Evolutionary conservation across 1,140 invertebrate genomes (phyloP).

Genomic region (Nylanderia fulva): DNA sequence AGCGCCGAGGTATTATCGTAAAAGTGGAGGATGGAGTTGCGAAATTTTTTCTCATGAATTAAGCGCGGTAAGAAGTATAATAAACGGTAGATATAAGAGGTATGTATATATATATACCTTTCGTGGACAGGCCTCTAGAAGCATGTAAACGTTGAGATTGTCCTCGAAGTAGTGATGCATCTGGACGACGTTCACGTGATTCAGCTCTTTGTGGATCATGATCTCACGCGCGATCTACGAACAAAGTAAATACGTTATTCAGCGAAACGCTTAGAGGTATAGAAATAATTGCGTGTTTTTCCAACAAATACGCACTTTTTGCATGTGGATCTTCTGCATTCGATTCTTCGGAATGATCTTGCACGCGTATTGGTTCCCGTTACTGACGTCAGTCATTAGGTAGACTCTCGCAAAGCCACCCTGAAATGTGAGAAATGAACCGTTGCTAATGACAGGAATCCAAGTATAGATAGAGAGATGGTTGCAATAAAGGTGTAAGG

Average conservation of each 20-base stretch:
- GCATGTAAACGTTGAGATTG: constrained; percentile 90
- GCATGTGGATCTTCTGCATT: constrained; percentile 89
- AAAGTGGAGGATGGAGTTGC: constrained; percentile 37
- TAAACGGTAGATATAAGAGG: constrained; percentile 5
- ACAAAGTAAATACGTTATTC: constrained; percentile 24
- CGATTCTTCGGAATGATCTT: constrained; percentile 91
- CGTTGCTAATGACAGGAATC: background rate
- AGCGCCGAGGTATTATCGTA: background rate
- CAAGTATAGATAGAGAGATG: no score
- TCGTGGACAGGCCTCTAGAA: constrained; percentile 90
- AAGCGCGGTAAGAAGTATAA: constrained; percentile 33
- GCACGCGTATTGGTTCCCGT: constrained; percentile 89
- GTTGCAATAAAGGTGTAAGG: background rate
- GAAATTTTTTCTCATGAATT: constrained; percentile 58
- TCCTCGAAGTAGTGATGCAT: constrained; percentile 92
- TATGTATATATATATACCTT: constrained; percentile 84
- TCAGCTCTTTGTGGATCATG: constrained; percentile 89
- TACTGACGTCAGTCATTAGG: constrained; percentile 88
- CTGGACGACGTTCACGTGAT: constrained; percentile 90
- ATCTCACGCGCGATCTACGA: constrained; percentile 88
- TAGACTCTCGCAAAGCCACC: constrained; percentile 92
- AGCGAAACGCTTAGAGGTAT: background rate
- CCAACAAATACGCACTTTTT: constrained; percentile 86
- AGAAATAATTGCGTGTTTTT: background rate
- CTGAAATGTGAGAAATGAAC: constrained; percentile 82